Percentiles rank a stretch among this genome's conserved stretches.
Evolutionary conservation across 2,113 vertebrate genomes (phyloP).

Genomic region (Perccottus glenii): DNA sequence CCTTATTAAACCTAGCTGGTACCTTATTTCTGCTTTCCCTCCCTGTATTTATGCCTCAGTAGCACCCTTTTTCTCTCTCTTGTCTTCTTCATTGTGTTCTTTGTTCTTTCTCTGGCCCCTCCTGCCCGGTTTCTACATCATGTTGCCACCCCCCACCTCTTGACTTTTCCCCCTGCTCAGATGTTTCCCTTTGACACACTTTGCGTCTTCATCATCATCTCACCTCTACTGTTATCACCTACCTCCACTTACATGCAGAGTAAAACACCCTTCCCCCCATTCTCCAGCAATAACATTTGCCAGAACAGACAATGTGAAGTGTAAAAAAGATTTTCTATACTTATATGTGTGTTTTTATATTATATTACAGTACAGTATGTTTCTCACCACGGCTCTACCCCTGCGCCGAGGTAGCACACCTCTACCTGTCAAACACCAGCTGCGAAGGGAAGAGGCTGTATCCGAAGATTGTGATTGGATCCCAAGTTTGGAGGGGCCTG

Average conservation of each 20-base stretch:
- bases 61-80: background rate
- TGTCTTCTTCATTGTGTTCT: background rate
- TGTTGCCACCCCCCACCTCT: background rate
- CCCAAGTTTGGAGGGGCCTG: conserved; percentile 65
- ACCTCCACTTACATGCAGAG: conserved; percentile 3
- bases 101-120: conserved; percentile 15
- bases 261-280: conserved; percentile 22
- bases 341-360: conserved; percentile 1
- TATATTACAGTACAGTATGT: conserved; percentile 77
- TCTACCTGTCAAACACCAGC: conserved; percentile 81
- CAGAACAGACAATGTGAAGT: conserved; percentile 27
- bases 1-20: conserved; percentile 22
- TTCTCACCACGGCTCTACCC: conserved; percentile 77
- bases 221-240: conserved; percentile 46
- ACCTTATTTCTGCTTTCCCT: conserved; percentile 5
- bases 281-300: conserved; percentile 28
- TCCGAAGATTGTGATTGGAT: conserved; percentile 80
- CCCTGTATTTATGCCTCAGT: conserved; percentile 4
- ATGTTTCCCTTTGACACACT: conserved; percentile 13
- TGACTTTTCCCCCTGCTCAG: background rate
- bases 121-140: conserved; percentile 2
- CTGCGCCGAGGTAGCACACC: conserved; percentile 82
- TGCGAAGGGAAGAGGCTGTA: conserved; percentile 79
- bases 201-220: conserved; percentile 44
- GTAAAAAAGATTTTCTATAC: background rate